Evolutionary conservation across 2,888 invertebrate species (phyloP).

Genomic region (Linnaemya tessellans): DNA sequence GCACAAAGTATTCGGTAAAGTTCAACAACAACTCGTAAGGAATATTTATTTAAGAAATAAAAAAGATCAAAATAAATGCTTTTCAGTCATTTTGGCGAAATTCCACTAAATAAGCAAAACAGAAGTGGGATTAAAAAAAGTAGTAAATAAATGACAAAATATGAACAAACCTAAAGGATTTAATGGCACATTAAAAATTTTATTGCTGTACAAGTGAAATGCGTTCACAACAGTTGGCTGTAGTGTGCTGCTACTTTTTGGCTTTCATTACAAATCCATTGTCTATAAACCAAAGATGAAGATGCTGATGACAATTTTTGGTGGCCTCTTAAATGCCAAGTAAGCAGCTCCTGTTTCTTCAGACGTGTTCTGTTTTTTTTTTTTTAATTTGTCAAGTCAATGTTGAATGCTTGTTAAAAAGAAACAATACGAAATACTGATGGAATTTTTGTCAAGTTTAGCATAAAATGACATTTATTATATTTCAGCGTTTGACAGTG

Average conservation of each 20-base stretch:
- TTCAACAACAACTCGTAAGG: constrained; percentile 62
- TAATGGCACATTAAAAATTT: constrained; percentile 83
- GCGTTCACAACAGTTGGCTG: constrained; percentile 37
- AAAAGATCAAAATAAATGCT: constrained; percentile 8
- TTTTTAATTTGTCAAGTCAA: constrained; percentile 42
- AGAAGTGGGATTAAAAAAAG: constrained; percentile 20
- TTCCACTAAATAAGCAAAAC: constrained; percentile 67
- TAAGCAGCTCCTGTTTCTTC: constrained; percentile 47
- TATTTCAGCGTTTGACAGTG: constrained; percentile 26
- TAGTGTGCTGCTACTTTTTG: constrained; percentile 3
- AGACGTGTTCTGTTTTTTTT: not conserved
- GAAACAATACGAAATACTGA: constrained; percentile 29
- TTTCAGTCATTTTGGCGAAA: constrained; percentile 67
- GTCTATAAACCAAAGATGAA: constrained; percentile 68
- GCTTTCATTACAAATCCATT: constrained; percentile 67
- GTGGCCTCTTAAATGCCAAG: constrained; percentile 61
- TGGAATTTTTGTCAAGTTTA: constrained; percentile 71
- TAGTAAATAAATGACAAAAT: constrained; percentile 65
- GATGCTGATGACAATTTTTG: constrained; percentile 64
- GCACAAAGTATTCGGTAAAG: constrained; percentile 26
- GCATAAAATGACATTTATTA: constrained; percentile 69
- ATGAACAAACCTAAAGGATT: constrained; percentile 77
- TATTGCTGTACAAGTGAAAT: constrained; percentile 76
- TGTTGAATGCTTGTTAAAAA: constrained; percentile 33
- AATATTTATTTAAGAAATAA: constrained; percentile 47